A percentile compares a stretch with the other conserved stretches of the same genome.
Evolutionary conservation across 1,140 invertebrate species (phyloP).

Genomic region (Cydia fagiglandana): DNA sequence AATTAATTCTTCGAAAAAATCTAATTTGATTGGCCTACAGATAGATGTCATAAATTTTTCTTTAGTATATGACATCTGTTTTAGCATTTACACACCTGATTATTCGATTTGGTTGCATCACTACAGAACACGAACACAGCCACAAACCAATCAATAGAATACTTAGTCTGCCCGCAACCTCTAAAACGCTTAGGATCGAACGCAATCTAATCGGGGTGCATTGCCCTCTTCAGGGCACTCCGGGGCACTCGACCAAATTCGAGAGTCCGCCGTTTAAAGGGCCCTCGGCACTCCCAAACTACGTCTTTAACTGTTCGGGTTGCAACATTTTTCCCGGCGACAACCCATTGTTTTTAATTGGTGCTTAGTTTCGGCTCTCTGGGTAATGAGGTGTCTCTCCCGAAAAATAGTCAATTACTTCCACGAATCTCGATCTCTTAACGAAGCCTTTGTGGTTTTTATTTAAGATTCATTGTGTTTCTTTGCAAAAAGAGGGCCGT

Average conservation of each 20-base stretch:
- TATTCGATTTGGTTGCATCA: no score
- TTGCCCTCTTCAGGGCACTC: slow-evolving; percentile 32
- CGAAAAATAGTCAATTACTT: slow-evolving; percentile 29
- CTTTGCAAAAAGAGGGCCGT: background rate
- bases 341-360: slow-evolving; percentile 51
- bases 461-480: slow-evolving; percentile 28
- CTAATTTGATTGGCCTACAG: no score
- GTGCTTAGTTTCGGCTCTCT: slow-evolving; percentile 40
- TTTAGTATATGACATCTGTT: no score
- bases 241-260: slow-evolving; percentile 48
- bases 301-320: slow-evolving; percentile 44
- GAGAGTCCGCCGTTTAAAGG: slow-evolving; percentile 45
- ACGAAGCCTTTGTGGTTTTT: slow-evolving; percentile 27
- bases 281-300: slow-evolving; percentile 40
- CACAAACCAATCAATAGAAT: slow-evolving; percentile 30
- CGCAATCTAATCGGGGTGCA: slow-evolving; percentile 57
- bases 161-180: slow-evolving; percentile 24
- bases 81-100: no score
- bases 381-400: slow-evolving; percentile 30
- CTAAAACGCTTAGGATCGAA: slow-evolving; percentile 48
- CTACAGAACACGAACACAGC: slow-evolving; percentile 18
- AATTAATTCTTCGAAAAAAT: no score
- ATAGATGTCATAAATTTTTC: no score
- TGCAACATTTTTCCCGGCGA: slow-evolving; percentile 44
- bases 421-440: slow-evolving; percentile 16